Conservation (phyloP, 2,797 vertebrate species). For the Pangasius macronema region DNA sequence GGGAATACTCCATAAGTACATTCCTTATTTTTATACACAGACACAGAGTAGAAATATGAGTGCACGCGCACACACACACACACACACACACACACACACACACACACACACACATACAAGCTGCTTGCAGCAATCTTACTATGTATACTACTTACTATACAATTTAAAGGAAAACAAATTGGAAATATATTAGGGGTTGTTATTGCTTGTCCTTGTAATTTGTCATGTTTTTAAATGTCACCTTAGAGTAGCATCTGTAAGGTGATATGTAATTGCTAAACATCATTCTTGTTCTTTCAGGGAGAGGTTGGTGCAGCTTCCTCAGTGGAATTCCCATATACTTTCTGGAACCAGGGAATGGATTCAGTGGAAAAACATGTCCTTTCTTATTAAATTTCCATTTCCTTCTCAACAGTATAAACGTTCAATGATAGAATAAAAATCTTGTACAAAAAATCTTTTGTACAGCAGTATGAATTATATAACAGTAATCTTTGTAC, state of each 20-base stretch:
- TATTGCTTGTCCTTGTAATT: not conserved
- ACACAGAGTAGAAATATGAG: not conserved
- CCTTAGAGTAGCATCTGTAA: not conserved
- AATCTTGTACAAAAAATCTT: not conserved
- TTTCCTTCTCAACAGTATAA: not conserved
- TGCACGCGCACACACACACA: not conserved
- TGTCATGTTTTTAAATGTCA: not conserved
- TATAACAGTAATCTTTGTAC: not conserved
- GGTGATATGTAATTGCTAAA: slow-evolving; percentile 4
- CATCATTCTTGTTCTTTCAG: slow-evolving; percentile 45
- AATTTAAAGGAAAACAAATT: not conserved
- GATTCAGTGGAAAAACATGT: slow-evolving; percentile 50
- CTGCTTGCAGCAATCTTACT: not conserved
- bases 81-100: not conserved
- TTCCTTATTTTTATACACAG: not conserved
- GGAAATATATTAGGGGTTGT: not conserved
- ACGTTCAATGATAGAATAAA: not conserved
- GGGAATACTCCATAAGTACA: not conserved
- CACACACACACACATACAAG: not conserved
- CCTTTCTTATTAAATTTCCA: slow-evolving; percentile 31
- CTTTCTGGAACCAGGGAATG: slow-evolving; percentile 59
- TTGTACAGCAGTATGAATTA: not conserved
- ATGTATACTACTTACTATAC: not conserved
- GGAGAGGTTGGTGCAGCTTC: slow-evolving; percentile 64
- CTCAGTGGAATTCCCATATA: slow-evolving; percentile 59